phyloP scores from a whole-genome alignment of 2,888 invertebrate species.

The Priapulus caudatus region DNA sequence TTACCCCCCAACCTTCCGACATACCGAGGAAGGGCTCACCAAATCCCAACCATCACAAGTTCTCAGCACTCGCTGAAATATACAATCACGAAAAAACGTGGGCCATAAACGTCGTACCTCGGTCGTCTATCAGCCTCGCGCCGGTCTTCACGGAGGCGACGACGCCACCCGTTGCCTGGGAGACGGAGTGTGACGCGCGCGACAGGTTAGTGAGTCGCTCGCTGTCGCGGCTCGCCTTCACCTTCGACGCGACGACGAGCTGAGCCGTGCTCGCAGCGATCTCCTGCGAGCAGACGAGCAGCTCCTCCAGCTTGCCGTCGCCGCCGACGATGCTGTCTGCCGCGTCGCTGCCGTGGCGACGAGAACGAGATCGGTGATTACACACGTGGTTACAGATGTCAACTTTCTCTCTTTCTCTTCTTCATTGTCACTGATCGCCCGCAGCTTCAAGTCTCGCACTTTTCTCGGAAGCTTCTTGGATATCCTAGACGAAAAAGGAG shows the following conservation, averaged over 20 bases:
- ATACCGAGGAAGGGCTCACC: too few species aligned
- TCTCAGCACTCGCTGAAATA: too few species aligned
- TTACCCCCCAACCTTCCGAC: too few species aligned
- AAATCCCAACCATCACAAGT: too few species aligned
- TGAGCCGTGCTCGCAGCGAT: slow-evolving; percentile 93
- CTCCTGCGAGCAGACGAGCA: slow-evolving; percentile 92
- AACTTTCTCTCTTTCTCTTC: too few species aligned
- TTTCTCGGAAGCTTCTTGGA: too few species aligned
- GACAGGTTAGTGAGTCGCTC: slow-evolving; percentile 65
- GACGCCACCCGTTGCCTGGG: slow-evolving; percentile 76
- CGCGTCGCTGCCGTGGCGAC: slow-evolving; percentile 67
- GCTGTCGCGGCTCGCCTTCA: slow-evolving; percentile 79
- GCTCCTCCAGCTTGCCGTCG: slow-evolving; percentile 73
- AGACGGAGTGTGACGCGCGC: slow-evolving; percentile 73
- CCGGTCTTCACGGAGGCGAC: slow-evolving; percentile 88
- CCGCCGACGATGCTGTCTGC: slow-evolving; percentile 81
- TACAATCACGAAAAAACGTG: too few species aligned
- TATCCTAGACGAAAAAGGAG: too few species aligned
- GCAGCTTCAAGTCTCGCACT: too few species aligned
- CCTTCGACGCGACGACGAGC: slow-evolving; percentile 87
- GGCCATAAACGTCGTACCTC: slow-evolving; percentile 44
- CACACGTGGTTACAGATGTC: too few species aligned
- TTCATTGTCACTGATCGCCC: too few species aligned
- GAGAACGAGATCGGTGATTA: too few species aligned
- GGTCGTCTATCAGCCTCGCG: slow-evolving; percentile 68